Evolutionary conservation across 2,113 vertebrate species (phyloP).

Genomic region (Eptesicus fuscus): DNA sequence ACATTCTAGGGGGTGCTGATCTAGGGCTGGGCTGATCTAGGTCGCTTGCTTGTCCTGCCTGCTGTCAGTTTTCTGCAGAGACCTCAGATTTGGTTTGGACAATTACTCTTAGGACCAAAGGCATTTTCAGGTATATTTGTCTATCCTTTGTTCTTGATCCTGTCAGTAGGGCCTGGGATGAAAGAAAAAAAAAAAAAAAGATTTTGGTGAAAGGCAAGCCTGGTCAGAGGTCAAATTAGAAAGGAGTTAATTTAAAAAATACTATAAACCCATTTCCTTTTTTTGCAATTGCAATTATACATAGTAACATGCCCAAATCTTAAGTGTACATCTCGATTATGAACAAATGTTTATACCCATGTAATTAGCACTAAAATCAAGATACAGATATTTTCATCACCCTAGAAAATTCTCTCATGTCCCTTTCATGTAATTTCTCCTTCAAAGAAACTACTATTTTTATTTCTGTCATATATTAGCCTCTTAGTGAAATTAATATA

Average conservation of each 20-base stretch:
- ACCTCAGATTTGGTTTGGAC: not conserved
- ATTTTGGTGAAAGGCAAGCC: not conserved
- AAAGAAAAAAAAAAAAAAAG: slow-evolving; percentile 1
- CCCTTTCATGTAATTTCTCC: not conserved
- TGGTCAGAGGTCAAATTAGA: slow-evolving; percentile 1
- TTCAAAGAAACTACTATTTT: not conserved
- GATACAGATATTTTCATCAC: not conserved
- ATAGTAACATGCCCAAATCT: not conserved
- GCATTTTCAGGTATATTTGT: not conserved
- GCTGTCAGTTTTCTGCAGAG: not conserved
- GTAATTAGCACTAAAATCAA: not conserved
- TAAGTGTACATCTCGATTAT: not conserved
- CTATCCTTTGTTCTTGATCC: not conserved
- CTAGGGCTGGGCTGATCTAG: not conserved
- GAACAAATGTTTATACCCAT: slow-evolving; percentile 1
- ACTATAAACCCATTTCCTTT: not conserved
- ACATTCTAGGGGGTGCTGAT: not conserved
- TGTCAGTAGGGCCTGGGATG: not conserved
- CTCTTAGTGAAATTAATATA: not conserved
- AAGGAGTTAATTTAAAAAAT: not conserved
- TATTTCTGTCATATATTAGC: not conserved
- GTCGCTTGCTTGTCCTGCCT: slow-evolving; percentile 1
- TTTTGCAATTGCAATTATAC: not conserved
- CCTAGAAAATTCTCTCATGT: not conserved
- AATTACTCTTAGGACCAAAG: not conserved